Base-by-base conservation (phyloP, 2,113 vertebrate genomes). In the Cardinalis cardinalis region DNA sequence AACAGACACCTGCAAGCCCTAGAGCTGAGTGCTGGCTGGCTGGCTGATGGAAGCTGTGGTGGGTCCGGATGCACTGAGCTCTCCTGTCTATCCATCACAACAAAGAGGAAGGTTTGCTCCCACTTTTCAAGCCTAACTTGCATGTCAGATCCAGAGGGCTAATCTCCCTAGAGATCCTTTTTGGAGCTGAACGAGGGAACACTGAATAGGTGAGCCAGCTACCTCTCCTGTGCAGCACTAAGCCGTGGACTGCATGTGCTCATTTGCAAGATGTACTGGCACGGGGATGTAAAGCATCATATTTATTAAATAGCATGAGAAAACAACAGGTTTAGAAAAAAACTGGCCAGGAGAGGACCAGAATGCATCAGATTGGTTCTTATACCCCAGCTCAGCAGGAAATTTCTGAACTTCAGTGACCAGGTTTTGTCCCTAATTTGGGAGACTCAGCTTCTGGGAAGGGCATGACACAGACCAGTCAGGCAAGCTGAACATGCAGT, bases 231-330 rank as follows among this genome's bases (percentile, higher is more conserved):
- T 10, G 14, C 16, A 20, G 14, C 68, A 12, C 26, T 13, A 34
- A 80, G 25, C 29, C 19, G 18, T 6, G 52, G 61, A 14, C 24
- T 10, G 3, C 0, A 0, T 12, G 20, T 46, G 19, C 25, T 53
- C 9, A 0, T 68, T 70, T 81, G 60, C 28, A 32, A 81, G 41
- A 38, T 7, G 8, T 28, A 20, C 51, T 53, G 40, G 26, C 56
- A 74, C 8, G 17, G 24, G 31, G 14, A 34, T 78, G 34, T 34
- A 68, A 59, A 82, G 32, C 7, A 43, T 16, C 7, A 1, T 18
- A 18, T 72, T n/a, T 79, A 79, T 64, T 64, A 82, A 75, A 71
- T 1, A 71, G n/a, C 25, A 48, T 7, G 7, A 82, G 29, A 77
- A 93, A 87, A 81, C 2, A 34, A 46, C 32, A 51, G 20, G 10